Evolutionary conservation across 2,888 invertebrate species (phyloP).

Genomic region (Epinotia brunnichana): DNA sequence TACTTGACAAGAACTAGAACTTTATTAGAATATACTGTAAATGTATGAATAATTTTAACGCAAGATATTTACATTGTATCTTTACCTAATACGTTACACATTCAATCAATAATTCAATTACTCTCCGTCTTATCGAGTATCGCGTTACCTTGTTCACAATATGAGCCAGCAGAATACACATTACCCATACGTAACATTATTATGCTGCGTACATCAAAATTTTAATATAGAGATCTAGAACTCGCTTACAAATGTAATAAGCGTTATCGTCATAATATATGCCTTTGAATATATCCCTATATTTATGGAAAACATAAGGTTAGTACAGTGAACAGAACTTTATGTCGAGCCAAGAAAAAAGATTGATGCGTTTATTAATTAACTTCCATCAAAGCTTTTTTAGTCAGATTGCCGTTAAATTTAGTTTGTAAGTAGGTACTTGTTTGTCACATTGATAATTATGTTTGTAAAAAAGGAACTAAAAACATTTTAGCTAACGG

Average conservation of each 20-base stretch:
- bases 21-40: not conserved
- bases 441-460: too few species aligned
- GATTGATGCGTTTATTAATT: too few species aligned
- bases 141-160: constrained; percentile 8
- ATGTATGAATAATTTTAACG: not conserved
- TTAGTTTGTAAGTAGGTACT: too few species aligned
- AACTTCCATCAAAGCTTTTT: too few species aligned
- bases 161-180: not conserved
- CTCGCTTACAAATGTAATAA: constrained; percentile 61
- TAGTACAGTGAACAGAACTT: constrained; percentile 28
- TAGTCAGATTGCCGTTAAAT: too few species aligned
- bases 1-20: too few species aligned
- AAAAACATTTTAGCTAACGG: too few species aligned
- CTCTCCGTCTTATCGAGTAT: constrained; percentile 7
- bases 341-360: not conserved
- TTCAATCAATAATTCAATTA: constrained; percentile 6
- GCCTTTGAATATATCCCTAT: constrained; percentile 61
- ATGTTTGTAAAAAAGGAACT: too few species aligned
- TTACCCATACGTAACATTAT: constrained; percentile 21
- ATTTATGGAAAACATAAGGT: constrained; percentile 41
- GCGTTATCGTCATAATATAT: constrained; percentile 66
- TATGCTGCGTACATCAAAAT: constrained; percentile 30
- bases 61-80: not conserved
- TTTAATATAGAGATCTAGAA: constrained; percentile 37
- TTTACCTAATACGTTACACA: not conserved